Conservation (phyloP, 2,797 vertebrate species). For the Pangasius krempfi region DNA sequence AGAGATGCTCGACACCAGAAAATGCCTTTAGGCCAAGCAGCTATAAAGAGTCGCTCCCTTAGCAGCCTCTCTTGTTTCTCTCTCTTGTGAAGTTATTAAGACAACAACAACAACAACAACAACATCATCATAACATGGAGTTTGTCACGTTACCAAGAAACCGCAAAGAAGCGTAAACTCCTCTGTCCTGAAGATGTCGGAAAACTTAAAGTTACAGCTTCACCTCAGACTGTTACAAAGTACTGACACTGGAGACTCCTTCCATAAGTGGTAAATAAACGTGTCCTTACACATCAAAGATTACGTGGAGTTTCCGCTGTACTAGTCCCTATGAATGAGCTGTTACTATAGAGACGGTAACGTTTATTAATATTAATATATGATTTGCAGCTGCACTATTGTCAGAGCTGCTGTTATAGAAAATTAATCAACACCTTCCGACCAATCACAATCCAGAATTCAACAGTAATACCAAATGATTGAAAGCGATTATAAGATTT, state of each 20-base stretch:
- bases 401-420: background rate
- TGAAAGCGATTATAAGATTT: background rate
- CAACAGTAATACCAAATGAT: background rate
- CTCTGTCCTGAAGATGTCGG: background rate
- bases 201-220: background rate
- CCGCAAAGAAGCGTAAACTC: no score
- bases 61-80: background rate
- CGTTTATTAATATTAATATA: background rate
- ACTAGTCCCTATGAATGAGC: background rate
- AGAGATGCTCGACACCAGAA: background rate
- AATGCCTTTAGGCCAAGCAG: conserved; percentile 2
- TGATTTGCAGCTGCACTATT: background rate
- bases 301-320: background rate
- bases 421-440: background rate
- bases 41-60: background rate
- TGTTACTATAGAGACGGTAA: background rate
- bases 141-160: background rate
- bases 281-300: background rate
- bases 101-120: background rate
- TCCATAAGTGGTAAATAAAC: background rate
- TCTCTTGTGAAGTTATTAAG: background rate
- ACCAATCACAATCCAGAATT: background rate
- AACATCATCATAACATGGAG: background rate
- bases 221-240: background rate
- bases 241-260: background rate